phyloP scores from a whole-genome alignment of 1,140 invertebrate genomes.

The Papilio glaucus region DNA sequence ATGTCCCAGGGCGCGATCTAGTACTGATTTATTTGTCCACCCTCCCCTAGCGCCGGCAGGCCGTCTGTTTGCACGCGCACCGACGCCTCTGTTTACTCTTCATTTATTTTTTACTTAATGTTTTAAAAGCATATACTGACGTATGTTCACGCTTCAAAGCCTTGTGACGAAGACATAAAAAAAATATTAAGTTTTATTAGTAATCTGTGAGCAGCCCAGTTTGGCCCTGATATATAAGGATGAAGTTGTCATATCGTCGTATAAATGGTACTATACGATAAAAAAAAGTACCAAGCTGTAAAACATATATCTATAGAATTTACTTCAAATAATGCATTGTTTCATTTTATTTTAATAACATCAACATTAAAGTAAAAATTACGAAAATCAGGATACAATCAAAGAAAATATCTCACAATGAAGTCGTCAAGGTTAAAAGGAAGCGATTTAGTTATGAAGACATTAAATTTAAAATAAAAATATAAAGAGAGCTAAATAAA shows the following conservation, averaged over 20 bases:
- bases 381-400: background rate
- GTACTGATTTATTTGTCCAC: slow-evolving; percentile 65
- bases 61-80: slow-evolving; percentile 61
- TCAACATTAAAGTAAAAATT: too few relatives aligned
- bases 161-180: background rate
- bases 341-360: too few relatives aligned
- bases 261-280: too few relatives aligned
- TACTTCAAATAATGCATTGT: too few relatives aligned
- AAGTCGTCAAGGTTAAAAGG: background rate
- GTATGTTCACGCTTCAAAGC: slow-evolving; percentile 28
- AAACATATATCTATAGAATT: too few relatives aligned
- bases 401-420: background rate
- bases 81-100: slow-evolving; percentile 66
- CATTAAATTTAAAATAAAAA: background rate
- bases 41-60: slow-evolving; percentile 37
- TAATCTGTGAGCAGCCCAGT: too few relatives aligned
- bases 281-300: too few relatives aligned
- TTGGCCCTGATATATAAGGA: too few relatives aligned
- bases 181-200: too few relatives aligned
- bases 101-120: slow-evolving; percentile 69
- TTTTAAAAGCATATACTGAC: slow-evolving; percentile 41
- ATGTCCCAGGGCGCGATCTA: slow-evolving; percentile 56
- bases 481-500: slow-evolving; percentile 1
- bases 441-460: background rate
- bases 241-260: too few relatives aligned